Base-by-base conservation (phyloP, 2,113 vertebrate species). In the Paralichthys olivaceus region DNA sequence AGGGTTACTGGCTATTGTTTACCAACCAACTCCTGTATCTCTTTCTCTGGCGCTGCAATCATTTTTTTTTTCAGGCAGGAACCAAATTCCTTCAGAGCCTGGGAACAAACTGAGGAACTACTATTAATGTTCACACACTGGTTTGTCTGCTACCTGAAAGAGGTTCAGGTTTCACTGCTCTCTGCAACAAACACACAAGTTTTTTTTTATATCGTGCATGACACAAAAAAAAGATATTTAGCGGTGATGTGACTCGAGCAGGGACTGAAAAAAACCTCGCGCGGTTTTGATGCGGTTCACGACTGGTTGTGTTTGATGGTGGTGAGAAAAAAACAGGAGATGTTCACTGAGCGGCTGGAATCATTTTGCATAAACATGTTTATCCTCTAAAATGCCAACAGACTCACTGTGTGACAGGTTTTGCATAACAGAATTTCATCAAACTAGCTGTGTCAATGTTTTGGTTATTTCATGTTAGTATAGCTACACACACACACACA, bases 81-180 rank as follows among this genome's bases (percentile, higher is more conserved):
- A 85, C 68, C 65, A 74, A 77, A 85, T 91, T 88, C 80, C 84
- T 84, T 40, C 73, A 63, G 77, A 87, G 81, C 88, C 84, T 93
- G 90, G 91, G 90, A 93, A 92, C 85, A 86, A 87, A 62, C 22
- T 72, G 75, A 80, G 81, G 67, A 79, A 92, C 87, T 79, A 22
- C 40, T 85, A 62, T 70, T 69, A 40, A 69, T 85, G 66, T 90
- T 87, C 85, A 89, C 37, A 65, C 60, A 66, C 57, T 45, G 25
- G 40, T 65, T 74, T 62, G 23, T 6, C n/a, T 56, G 67, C 45
- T 26, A 45, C 26, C 55, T 20, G 25, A 20, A 0, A 19, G 17
- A 55, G 53, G 3, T 22, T 55, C 7, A 13, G 53, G 9, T 55
- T 55, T 11, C 53, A 53, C 28, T 26, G 14, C 57, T 54, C 15